Base-by-base conservation (phyloP, 2,888 invertebrate species). In the Pharmacophagus antenor region DNA sequence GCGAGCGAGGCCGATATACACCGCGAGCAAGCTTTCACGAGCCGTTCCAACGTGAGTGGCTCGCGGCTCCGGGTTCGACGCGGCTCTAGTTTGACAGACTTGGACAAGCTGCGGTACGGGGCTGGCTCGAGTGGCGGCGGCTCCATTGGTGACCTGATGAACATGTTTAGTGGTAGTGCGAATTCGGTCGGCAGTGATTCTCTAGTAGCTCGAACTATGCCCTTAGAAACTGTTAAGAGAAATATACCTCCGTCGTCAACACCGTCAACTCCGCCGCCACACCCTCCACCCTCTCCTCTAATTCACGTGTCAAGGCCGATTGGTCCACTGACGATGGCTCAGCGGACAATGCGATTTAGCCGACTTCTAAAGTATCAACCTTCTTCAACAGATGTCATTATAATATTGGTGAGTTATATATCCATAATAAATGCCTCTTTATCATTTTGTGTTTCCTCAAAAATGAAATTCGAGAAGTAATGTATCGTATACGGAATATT, bases 81-180 rank as follows among this genome's bases (percentile, higher is more conserved):
- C 0, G 94, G 95, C 0, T 95, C 94, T 0, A 94, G 94, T 67
- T 89, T 95, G 82, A 95, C 95, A 2, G 95, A 95, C 70, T 86
- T 95, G 71, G 94, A 95, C 76, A 94, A 94, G 74, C 78, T 94
- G 27, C 86, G 92, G 60, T 90, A 82, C 56, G 77, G 84, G 25
- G 84, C 79, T 12, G 83, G 88, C 2, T 86, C 89, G 0, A 89
- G 86, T 62, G 85, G 88, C 3, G 88, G 91, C 20, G 94, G 94
- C 18, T 95, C 95, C 69, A 95, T 95, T 50, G 95, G 95, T 2
- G 95, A 96, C 78, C 84, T 95, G 70, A 95, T 95, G 95, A 95
- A 95, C 79, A 93, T 93, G 75, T 95, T 94, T 72, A 95, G 95
- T 63, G 94, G 94, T 42, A 94, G 93, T 73, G 93, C 91, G 63